Conservation (phyloP, 1,140 invertebrate genomes). For the Ctenoplectra terminalis region DNA sequence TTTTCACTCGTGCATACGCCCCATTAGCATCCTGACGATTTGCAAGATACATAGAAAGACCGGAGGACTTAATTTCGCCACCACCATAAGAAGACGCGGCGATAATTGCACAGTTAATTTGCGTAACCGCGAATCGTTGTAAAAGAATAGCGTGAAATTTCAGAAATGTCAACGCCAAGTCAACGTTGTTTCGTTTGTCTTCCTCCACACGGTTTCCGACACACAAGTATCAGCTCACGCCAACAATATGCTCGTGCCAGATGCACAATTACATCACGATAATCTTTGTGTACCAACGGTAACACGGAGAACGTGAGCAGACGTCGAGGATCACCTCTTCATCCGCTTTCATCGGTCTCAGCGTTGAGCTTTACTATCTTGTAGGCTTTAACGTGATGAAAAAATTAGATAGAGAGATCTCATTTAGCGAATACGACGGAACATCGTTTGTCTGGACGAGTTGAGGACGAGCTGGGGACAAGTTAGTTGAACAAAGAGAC, state of each 20-base stretch:
- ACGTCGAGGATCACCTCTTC: conserved; percentile 6
- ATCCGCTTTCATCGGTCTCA: not conserved
- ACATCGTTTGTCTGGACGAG: not conserved
- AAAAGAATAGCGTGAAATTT: conserved; percentile 51
- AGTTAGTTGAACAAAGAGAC: not conserved
- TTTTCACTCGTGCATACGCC: not conserved
- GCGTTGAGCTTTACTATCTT: not conserved
- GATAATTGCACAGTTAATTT: conserved; percentile 50
- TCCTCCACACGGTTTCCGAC: not conserved
- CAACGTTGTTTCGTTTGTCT: not conserved
- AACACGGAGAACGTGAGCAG: not conserved
- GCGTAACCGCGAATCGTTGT: not conserved
- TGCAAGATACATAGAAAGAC: conserved; percentile 16
- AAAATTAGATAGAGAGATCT: not conserved
- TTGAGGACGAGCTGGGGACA: no score
- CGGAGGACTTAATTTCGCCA: not conserved
- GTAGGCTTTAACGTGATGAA: no score
- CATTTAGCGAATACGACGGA: not conserved
- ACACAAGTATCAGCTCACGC: not conserved
- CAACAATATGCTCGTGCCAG: conserved; percentile 54
- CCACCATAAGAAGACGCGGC: not conserved
- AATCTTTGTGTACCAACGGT: not conserved
- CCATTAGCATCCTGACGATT: conserved; percentile 29
- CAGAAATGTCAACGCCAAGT: conserved; percentile 60
- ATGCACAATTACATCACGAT: conserved; percentile 45